Evolutionary conservation across 2,113 vertebrate species (phyloP).

Genomic region (Nibea coibor): DNA sequence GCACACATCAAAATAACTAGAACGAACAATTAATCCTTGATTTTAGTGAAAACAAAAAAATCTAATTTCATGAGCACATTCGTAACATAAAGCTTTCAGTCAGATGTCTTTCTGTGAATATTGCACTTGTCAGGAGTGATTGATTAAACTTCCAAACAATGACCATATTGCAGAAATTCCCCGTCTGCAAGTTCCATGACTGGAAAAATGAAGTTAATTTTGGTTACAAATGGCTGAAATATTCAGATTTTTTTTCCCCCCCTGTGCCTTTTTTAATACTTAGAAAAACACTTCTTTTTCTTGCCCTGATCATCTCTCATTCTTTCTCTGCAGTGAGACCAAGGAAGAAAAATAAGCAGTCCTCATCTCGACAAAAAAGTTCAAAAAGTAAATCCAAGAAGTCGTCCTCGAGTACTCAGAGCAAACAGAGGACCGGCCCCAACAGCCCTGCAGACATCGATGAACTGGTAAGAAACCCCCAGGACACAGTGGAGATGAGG

Average conservation of each 20-base stretch:
- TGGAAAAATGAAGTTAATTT: not conserved
- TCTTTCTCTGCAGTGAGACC: constrained; percentile 88
- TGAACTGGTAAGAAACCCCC: constrained; percentile 89
- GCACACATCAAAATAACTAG: not conserved
- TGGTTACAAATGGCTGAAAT: not conserved
- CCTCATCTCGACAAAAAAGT: constrained; percentile 70
- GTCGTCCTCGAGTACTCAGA: constrained; percentile 66
- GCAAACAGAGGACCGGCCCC: constrained; percentile 79
- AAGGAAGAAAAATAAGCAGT: constrained; percentile 87
- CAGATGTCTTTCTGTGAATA: not conserved
- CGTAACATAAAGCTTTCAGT: too few relatives aligned
- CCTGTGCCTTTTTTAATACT: not conserved
- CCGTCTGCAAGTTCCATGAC: not conserved
- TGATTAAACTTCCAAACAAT: not conserved
- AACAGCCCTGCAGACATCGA: constrained; percentile 91
- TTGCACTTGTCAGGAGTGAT: not conserved
- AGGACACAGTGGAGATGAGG: not conserved
- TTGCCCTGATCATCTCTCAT: not conserved
- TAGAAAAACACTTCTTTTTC: not conserved
- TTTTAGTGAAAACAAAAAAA: not conserved
- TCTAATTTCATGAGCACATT: not conserved
- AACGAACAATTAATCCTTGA: not conserved
- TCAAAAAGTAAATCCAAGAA: constrained; percentile 87
- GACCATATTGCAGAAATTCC: not conserved
- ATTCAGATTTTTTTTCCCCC: too few relatives aligned